Percentiles rank a stretch among this genome's conserved stretches.
These are phyloP conservation scores for Carassius auratus DNA, from an alignment of 2,113 vertebrate species.

Conservation along the genomic window DNA sequence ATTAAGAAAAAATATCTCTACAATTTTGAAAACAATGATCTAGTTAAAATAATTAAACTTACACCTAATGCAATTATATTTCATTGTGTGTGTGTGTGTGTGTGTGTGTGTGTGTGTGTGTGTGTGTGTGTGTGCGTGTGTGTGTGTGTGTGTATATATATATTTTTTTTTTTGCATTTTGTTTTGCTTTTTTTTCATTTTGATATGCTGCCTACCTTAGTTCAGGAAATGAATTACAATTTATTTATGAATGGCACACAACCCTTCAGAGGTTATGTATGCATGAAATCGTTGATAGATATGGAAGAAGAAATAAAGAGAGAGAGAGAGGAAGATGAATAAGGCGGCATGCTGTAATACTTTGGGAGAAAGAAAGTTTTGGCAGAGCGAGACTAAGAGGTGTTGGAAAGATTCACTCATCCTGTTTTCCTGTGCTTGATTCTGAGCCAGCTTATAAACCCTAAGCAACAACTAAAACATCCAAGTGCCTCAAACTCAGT, in stretches of 20 bases:
- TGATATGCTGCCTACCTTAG: neutral
- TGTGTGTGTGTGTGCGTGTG: too few species aligned
- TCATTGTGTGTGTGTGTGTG: too few species aligned
- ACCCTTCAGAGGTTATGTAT: neutral
- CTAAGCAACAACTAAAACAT: neutral
- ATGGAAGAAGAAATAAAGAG: neutral
- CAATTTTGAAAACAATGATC: neutral
- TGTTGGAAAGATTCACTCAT: constrained; percentile 43
- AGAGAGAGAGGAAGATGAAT: constrained; percentile 1
- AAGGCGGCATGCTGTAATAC: neutral
- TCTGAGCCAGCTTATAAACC: constrained; percentile 6
- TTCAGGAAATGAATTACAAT: neutral
- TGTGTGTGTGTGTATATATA: too few species aligned
- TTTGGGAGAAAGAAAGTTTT: constrained; percentile 9
- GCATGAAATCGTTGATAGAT: neutral
- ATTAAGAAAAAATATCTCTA: neutral
- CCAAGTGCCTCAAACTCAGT: neutral
- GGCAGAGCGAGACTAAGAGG: constrained; percentile 23
- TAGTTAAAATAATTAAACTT: neutral
- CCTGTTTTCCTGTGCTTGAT: constrained; percentile 30
- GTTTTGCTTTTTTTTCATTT: too few species aligned
- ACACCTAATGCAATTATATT: neutral
- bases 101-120: too few species aligned
- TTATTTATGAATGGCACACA: neutral
- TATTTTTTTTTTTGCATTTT: too few species aligned